Evolutionary conservation across 1,140 invertebrate genomes (phyloP).

Genomic region (Watersipora subatra): DNA sequence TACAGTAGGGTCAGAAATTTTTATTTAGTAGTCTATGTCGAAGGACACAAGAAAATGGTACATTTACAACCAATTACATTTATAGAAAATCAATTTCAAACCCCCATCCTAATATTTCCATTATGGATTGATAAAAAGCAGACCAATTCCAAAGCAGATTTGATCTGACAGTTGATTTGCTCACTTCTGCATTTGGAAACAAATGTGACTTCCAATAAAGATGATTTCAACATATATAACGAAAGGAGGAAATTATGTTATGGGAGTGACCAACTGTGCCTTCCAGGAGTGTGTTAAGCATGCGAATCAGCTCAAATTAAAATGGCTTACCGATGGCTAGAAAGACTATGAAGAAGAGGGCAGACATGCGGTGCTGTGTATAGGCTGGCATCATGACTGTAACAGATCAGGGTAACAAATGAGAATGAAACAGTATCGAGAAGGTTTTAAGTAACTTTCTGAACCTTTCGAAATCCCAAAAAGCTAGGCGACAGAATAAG

Average conservation of each 20-base stretch:
- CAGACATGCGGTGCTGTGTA: conserved; percentile 25
- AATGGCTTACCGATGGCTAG: conserved; percentile 29
- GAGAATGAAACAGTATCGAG: not conserved
- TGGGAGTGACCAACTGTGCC: not conserved
- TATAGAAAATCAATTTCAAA: too few species aligned
- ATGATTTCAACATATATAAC: too few species aligned
- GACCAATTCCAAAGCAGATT: not conserved
- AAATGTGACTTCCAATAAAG: not conserved
- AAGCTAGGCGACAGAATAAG: too few species aligned
- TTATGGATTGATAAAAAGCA: too few species aligned
- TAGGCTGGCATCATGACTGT: conserved; percentile 37
- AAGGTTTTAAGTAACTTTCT: too few species aligned
- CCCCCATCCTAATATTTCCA: too few species aligned
- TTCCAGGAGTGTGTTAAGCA: not conserved
- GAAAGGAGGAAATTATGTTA: not conserved
- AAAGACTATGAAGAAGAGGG: conserved; percentile 34
- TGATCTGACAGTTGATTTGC: not conserved
- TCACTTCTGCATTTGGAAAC: not conserved
- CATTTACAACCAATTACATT: too few species aligned
- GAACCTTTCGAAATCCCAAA: too few species aligned
- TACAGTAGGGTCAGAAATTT: too few species aligned
- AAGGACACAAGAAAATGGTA: too few species aligned
- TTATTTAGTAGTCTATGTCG: too few species aligned
- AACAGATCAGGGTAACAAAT: conserved; percentile 7
- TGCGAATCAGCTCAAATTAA: not conserved